phyloP scores from a whole-genome alignment of 2,888 invertebrate genomes.

The Ormyrus labotus region DNA sequence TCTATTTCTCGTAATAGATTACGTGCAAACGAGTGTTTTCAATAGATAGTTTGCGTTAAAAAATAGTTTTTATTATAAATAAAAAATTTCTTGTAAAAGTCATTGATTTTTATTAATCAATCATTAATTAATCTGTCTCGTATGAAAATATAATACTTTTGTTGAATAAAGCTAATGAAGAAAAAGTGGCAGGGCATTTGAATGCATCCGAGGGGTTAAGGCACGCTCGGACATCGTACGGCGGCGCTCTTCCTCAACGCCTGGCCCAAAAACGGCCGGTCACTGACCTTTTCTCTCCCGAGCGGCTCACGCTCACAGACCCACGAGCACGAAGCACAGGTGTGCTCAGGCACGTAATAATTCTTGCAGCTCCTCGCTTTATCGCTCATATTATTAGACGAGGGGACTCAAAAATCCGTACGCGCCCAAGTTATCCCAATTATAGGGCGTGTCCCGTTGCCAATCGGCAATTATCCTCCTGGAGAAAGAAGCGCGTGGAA shows the following conservation, averaged over 20 bases:
- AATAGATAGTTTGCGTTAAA: too few relatives aligned
- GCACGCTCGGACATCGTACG: conserved; percentile 1
- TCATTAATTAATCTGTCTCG: too few relatives aligned
- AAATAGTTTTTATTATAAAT: too few relatives aligned
- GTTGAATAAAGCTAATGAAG: too few relatives aligned
- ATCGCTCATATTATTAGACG: conserved; percentile 29
- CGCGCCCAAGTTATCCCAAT: conserved; percentile 16
- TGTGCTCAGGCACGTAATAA: conserved; percentile 22
- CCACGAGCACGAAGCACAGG: conserved; percentile 1
- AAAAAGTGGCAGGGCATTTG: not conserved
- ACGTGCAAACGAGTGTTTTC: too few relatives aligned
- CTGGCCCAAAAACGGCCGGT: conserved; percentile 51
- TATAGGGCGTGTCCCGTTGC: conserved; percentile 10
- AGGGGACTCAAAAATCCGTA: not conserved
- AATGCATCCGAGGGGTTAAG: conserved; percentile 34
- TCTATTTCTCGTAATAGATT: too few relatives aligned
- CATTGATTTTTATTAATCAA: too few relatives aligned
- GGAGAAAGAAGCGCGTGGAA: not conserved
- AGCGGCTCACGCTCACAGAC: not conserved
- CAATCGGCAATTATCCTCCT: not conserved
- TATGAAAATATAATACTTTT: too few relatives aligned
- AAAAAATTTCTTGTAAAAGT: too few relatives aligned
- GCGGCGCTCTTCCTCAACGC: not conserved
- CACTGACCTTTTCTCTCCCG: conserved; percentile 24
- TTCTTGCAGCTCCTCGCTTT: conserved; percentile 23